Base-by-base conservation (phyloP, 2,113 vertebrate species). In the Octodon degus region DNA sequence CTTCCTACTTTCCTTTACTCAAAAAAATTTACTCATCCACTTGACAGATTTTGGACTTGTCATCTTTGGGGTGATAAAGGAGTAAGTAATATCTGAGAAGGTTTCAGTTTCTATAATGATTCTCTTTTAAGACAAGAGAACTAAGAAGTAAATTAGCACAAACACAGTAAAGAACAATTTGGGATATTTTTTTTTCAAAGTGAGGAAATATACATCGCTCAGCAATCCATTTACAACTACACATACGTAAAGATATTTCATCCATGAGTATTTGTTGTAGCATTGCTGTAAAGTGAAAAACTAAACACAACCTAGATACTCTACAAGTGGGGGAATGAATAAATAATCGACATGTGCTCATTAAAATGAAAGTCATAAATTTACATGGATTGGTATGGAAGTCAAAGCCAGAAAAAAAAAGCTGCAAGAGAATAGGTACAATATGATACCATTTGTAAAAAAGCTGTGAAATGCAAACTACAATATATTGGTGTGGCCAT, bases 61-160 rank as follows among this genome's bases (percentile, higher is more conserved):
- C 40, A 70, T 90, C 37, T 47, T 30, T 53, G 50, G 72, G 24
- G 2, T 86, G 30, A 60, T 80, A 84, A 65, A 85, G 9, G 67
- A 19, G 10, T 40, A 89, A 43, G 25, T 90, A 86, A 86, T 79
- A 17, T 16, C 24, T 60, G 22, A 24, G 32, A 22, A 94, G 62
- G 72, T 58, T 86, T 86, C n/a, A 37, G 20, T 80, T 90, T 90
- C 37, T 77, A 65, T 43, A 90, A 32, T 91, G 34, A 27, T 89
- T 17, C 7, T 94, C n/a, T 77, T 13, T 32, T 68, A 86, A 63
- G 32, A 76, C 22, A 60, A 37, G 25, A 83, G 50, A 83, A 60
- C 32, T 86, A 40, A 24, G 25, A 85, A 87, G 24, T 6, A 40
- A 72, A 87, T 58, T 74, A 40, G 25, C 25, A 87, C 50, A 88